phyloP scores from a whole-genome alignment of 2,113 vertebrate genomes.

The Hippoglossus stenolepis region DNA sequence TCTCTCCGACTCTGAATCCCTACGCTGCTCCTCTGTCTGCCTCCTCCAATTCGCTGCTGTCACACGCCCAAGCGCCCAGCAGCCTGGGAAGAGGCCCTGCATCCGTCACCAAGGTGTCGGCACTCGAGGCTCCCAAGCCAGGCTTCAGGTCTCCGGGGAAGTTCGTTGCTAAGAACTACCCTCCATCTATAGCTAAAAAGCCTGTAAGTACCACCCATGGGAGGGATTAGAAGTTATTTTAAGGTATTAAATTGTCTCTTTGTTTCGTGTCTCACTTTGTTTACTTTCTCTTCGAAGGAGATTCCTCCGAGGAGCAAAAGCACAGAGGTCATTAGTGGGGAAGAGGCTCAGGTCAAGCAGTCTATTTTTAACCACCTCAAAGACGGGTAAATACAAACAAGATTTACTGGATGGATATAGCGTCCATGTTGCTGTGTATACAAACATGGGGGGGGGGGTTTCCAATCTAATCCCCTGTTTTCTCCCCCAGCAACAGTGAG shows the following conservation, averaged over 20 bases:
- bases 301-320: constrained; percentile 82
- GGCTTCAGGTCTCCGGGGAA: constrained; percentile 64
- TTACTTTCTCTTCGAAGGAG: constrained; percentile 79
- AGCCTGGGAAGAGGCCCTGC: constrained; percentile 63
- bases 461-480: constrained; percentile 13
- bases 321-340: constrained; percentile 56
- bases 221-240: neutral
- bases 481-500: constrained; percentile 81
- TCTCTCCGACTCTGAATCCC: constrained; percentile 70
- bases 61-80: constrained; percentile 35
- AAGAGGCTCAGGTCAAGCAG: constrained; percentile 79
- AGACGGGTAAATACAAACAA: constrained; percentile 82
- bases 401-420: neutral
- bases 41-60: constrained; percentile 37
- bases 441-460: neutral
- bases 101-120: constrained; percentile 64
- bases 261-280: neutral
- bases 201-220: constrained; percentile 79
- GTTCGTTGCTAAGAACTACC: constrained; percentile 65
- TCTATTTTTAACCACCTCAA: constrained; percentile 83
- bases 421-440: neutral
- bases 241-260: constrained; percentile 5
- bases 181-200: constrained; percentile 77
- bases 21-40: constrained; percentile 50
- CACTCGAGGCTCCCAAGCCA: constrained; percentile 56